Conservation (phyloP, 2,797 vertebrate genomes). For the Crenichthys baileyi region DNA sequence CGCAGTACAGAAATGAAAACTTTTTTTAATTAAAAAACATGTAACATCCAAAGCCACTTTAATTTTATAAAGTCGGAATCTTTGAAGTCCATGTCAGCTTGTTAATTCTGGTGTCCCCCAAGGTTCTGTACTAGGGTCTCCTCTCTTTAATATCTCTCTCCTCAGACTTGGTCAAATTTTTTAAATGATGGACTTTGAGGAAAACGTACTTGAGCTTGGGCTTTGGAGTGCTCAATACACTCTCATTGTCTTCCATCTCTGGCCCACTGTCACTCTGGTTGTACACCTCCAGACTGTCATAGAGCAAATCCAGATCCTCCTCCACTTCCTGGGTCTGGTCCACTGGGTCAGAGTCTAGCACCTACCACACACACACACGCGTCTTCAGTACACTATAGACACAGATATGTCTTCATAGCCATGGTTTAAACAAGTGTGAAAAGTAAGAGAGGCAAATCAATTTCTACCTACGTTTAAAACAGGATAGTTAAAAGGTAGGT, state of each 20-base stretch:
- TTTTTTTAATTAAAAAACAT: neutral
- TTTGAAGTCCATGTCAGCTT: neutral
- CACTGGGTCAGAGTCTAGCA: conserved; percentile 85
- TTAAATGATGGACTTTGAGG: neutral
- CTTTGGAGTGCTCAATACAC: conserved; percentile 84
- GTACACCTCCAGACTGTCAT: conserved; percentile 84
- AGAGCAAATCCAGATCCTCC: conserved; percentile 85
- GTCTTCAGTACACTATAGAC: conserved; percentile 16
- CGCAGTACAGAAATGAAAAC: neutral
- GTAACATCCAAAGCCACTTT: neutral
- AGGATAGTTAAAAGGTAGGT: conserved; percentile 66
- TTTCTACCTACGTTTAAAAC: conserved; percentile 34
- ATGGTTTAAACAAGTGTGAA: conserved; percentile 37
- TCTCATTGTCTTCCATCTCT: conserved; percentile 86
- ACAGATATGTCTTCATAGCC: conserved; percentile 28
- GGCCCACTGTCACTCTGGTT: conserved; percentile 87
- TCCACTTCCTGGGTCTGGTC: conserved; percentile 86
- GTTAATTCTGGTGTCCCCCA: neutral
- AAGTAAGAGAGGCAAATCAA: conserved; percentile 58
- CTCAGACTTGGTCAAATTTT: neutral
- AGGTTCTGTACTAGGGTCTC: neutral
- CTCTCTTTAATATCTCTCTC: neutral
- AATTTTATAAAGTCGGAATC: neutral
- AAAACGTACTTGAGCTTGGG: conserved; percentile 82
- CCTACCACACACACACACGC: conserved; percentile 60